Evolutionary conservation across 92 coral and sea anemone genomes (phyloP), one percentile per base, ranked within the genome.

Genomic region (Epizoanthus ramosus): DNA sequence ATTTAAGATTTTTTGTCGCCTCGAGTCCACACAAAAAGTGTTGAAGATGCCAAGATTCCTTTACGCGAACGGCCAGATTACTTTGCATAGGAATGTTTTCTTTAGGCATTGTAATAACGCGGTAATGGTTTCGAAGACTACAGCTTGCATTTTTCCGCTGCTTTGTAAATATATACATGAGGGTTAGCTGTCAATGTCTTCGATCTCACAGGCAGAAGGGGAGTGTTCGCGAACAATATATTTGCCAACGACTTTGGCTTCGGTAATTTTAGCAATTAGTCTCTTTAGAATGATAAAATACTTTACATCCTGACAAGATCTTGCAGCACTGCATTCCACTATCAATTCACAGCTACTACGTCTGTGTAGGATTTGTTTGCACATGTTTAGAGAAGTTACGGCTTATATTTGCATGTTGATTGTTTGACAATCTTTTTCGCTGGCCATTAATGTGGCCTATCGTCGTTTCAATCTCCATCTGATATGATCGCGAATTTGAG

Each of bases 401-500:
- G 50, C 33, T 39, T 60, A 25, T 17, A 58, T 41, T 61, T 77
- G 82, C 82, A 61, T 50, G 54, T 77, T 63, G 71, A 43, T 77
- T 77, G 61, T 60, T 61, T 39, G 47, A 57, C 82, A 63, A 63
- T 76, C 59, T 77, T 76, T 37, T 59, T 35, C 7, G 43, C 33
- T 77, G 37, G 39, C 81, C 80, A 76, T 76, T 76, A 60, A 57
- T 37, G 57, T 52, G 76, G 57, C 79, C 28, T 77, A 77, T 77
- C 82, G 82, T 21, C 50, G 71, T 77, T 77, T 35, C 25, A 69
- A 77, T 77, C 82, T 77, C 61, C 71, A 50, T 50, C 15, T 9
- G 54, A 77, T 77, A 77, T 39, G 71, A 77, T 77, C 82, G 82
- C 70, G 82, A 77, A 77, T 77, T 77, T 60, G 82, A 77, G 82